phyloP scores from a whole-genome alignment of 2,113 vertebrate genomes.

The Accipiter virgatus region DNA sequence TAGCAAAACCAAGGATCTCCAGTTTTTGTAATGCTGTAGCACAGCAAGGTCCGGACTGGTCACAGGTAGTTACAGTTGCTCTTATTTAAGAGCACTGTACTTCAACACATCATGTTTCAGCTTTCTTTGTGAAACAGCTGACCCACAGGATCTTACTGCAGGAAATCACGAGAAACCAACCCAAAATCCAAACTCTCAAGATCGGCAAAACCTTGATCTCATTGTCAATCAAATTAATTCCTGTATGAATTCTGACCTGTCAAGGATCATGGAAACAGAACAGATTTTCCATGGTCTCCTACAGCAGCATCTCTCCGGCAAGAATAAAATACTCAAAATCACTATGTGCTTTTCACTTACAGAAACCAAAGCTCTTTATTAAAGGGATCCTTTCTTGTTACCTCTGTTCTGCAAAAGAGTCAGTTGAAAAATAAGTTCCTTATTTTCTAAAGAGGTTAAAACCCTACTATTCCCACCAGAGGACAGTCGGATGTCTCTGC shows the following conservation, averaged over 20 bases:
- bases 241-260: background rate
- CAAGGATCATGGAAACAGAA: background rate
- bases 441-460: background rate
- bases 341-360: background rate
- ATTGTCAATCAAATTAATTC: background rate
- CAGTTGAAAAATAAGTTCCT: background rate
- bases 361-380: background rate
- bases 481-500: background rate
- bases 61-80: background rate
- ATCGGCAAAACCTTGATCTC: background rate
- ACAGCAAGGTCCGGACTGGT: background rate
- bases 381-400: background rate
- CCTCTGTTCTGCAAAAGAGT: background rate
- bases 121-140: background rate
- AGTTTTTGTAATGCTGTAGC: background rate
- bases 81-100: background rate
- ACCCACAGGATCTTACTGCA: background rate
- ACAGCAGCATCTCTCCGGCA: background rate
- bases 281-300: background rate
- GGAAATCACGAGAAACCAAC: background rate
- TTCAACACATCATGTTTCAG: background rate
- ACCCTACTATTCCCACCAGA: background rate
- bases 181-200: background rate
- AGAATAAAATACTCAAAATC: background rate
- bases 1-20: background rate